Base-by-base conservation (phyloP, 2,113 vertebrate species). In the Lagenorhynchus albirostris region DNA sequence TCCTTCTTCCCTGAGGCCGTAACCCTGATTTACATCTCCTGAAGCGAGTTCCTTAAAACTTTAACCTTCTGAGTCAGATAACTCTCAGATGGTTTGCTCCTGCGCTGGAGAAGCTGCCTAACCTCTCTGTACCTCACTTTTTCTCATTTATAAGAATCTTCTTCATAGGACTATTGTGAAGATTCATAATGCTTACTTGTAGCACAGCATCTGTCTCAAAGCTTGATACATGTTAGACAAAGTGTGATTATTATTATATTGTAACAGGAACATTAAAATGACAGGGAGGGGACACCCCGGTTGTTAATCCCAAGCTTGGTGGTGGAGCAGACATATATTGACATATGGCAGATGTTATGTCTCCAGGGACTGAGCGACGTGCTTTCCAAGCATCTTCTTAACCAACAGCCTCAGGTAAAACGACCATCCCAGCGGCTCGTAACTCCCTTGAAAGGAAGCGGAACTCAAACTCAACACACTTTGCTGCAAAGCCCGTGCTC, bases 261-360 rank as follows among this genome's bases (percentile, higher is more conserved):
- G 20, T 70, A 84, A 44, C 9, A 44, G 18, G 23, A 65, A 36
- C 29, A 2, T 47, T 4, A 67, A 11, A 70, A 55, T 6, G 2
- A 33, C 10, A 41, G n/a, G 50, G 18, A 44, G 31, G 60, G 62
- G 77, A 33, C 38, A 1, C 65, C 29, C 20, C 8, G 25, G 58
- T 81, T 67, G 36, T 47, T 65, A 55, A 31, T 17, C 18, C 10
- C 36, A 5, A 12, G 5, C 77, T 14, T 1, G 33, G 53, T 31
- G 53, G 1, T 21, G 4, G 50, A 50, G 14, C 38, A 14, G n/a
- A 63, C 14, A 2, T 55, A 6, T 21, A 18, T 2, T 67, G 82
- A 14, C 38, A 6, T 2, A 33, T 0, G 31, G 29, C 17, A 20
- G 1, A 2, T 1, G 8, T 4, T 50, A 18, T 7, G 17, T 36